Evolutionary conservation across 2,113 vertebrate species (phyloP).

Genomic region (Thamnaconus septentrionalis): DNA sequence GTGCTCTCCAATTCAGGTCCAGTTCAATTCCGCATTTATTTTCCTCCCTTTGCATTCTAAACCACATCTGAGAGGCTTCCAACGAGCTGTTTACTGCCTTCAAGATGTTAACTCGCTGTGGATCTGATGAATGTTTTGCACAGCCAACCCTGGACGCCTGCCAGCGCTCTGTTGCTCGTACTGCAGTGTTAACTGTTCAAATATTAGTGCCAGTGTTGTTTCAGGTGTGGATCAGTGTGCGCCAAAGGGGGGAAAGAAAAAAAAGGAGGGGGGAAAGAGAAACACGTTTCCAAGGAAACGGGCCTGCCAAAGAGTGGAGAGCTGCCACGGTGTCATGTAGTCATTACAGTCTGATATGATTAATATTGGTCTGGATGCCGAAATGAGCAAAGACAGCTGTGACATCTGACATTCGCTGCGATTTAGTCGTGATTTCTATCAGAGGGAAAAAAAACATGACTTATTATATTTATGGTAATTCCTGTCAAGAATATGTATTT

Average conservation of each 20-base stretch:
- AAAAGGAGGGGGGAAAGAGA: too few relatives aligned
- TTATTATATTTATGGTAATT: conserved; percentile 4
- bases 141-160: conserved; percentile 63
- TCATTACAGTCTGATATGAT: conserved; percentile 41
- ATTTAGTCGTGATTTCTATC: conserved; percentile 3
- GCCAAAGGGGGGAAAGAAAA: conserved; percentile 43
- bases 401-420: background rate
- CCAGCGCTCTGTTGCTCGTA: conserved; percentile 64
- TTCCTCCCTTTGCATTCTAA: background rate
- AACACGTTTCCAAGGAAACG: conserved; percentile 68
- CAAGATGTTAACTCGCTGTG: conserved; percentile 45
- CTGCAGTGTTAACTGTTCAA: conserved; percentile 71
- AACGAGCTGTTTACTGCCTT: conserved; percentile 58
- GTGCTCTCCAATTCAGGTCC: too few relatives aligned
- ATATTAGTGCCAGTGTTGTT: conserved; percentile 78
- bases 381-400: conserved; percentile 48
- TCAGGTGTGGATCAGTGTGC: conserved; percentile 79
- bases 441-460: background rate
- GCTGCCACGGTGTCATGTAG: conserved; percentile 52
- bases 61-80: conserved; percentile 32
- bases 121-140: conserved; percentile 66
- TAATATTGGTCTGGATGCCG: conserved; percentile 36
- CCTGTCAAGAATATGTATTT: background rate
- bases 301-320: conserved; percentile 60
- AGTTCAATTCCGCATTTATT: too few relatives aligned